Evolutionary conservation across 2,888 invertebrate species (phyloP).

Genomic region (Chaitophorus viminalis): DNA sequence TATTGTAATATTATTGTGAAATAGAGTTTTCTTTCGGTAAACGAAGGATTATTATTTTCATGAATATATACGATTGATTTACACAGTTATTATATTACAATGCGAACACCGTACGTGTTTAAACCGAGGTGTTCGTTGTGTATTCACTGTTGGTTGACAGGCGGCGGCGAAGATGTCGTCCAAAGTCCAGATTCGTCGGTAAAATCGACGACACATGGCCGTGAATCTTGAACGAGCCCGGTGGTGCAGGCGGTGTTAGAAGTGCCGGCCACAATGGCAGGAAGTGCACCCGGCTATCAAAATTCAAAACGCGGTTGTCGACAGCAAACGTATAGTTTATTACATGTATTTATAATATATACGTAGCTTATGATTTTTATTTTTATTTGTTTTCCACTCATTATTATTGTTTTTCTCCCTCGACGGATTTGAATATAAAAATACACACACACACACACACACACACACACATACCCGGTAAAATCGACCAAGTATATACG

Average conservation of each 20-base stretch:
- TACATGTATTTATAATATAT: not conserved
- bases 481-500: not conserved
- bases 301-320: conserved; percentile 47
- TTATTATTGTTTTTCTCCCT: not conserved
- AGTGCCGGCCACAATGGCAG: conserved; percentile 40
- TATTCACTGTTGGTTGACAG: conserved; percentile 7
- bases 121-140: not conserved
- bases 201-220: conserved; percentile 8
- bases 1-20: not conserved
- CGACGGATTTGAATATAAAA: conserved; percentile 12
- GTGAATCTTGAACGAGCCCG: conserved; percentile 26
- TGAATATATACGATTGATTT: not conserved
- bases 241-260: not conserved
- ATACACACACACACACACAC: not conserved
- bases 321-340: conserved; percentile 25
- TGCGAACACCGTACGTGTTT: not conserved
- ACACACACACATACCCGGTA: not conserved
- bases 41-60: not conserved
- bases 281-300: conserved; percentile 56
- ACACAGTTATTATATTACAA: not conserved
- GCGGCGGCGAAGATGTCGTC: conserved; percentile 15
- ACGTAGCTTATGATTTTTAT: not conserved
- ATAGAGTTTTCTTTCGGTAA: not conserved
- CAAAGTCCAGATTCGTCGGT: conserved; percentile 41
- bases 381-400: conserved; percentile 7